Base-by-base conservation (phyloP, 2,113 vertebrate genomes). In the Origma solitaria region DNA sequence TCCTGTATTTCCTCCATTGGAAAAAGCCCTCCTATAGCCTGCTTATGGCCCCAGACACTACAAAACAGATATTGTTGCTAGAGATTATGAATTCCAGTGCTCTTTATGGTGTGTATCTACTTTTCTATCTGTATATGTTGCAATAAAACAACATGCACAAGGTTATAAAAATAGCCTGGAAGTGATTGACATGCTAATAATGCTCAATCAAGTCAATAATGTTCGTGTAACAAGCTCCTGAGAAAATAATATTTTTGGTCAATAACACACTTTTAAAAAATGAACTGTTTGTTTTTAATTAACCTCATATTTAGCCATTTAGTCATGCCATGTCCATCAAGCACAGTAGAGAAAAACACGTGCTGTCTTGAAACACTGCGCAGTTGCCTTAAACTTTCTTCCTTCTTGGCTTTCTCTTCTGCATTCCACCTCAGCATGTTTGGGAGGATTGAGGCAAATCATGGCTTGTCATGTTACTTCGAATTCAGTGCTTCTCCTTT, bases 231-330 rank as follows among this genome's bases (percentile, higher is more conserved):
- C 87, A 50, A 95, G 90, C 95, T 97, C 96, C 97, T 97, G 97
- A 97, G 97, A 98, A 98, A 98, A 97, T 91, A 97, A 77, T 91
- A 91, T 94, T 97, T 97, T 96, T 95, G 79, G 88, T 97, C 97
- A 96, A 92, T 96, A 95, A 95, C 90, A 82, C 82, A 93, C 84
- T 94, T 95, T 78, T 80, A 0, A 38, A 82, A 95, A 92, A 94
- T 23, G 96, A 97, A 96, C 97, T 98, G 98, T 99, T 99, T 99
- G 98, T 97, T 98, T 98, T 98, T 98, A 97, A 98, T 98, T 98
- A 98, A 97, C 96, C 87, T 98, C 97, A 96, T 95, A 97, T 98
- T 98, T 97, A 98, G 97, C 96, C 96, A 95, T 95, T 97, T 97
- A 98, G 98, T 98, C 98, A 97, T 97, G 97, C 97, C 94, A 77